Base-by-base conservation (phyloP, 1,140 invertebrate species). In the Coptotermes formosanus region DNA sequence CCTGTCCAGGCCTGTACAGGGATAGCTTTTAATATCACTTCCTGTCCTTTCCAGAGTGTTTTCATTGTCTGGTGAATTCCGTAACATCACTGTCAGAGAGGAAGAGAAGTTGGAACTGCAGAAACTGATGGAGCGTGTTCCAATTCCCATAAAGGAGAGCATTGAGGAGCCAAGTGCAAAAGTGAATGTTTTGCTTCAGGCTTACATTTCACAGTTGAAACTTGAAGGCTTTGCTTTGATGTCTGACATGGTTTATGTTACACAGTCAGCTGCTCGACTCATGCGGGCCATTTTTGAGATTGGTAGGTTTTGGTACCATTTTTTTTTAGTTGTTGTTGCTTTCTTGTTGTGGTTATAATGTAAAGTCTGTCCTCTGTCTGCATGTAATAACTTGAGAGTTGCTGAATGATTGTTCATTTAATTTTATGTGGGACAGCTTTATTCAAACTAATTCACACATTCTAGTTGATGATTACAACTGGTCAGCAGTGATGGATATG, bases 241-340 rank as follows among this genome's bases (percentile, higher is more conserved):
- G 97, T 97, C 98, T 0, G 99, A 99, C 91, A 99, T 99, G 99
- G 98, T 99, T 0, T 99, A 98, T 89, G 97, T 99, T 0, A 99
- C 99, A 0, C 99, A 99, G 91, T 99, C 98, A 11, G 99, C 99
- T 1, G 95, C 97, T 8, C 93, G 99, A 85, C 92, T 99, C 11
- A 97, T 99, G 93, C 92, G 99, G 88, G 99, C 99, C 2, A 98
- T 99, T 85, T 99, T 97, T 92, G 99, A 99, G 92, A 99, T 99
- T 88, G 97, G 88, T 89, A 85, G 86, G 64, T 75, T 25, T 14
- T n/a, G 21, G 7, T 4, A 55, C 14, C 52, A 19, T 55, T 12
- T 4, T 16, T 55, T 55, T 19, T 16, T 55, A 16, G 2, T 55
- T 19, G 4, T 9, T 19, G 1, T 55, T 55, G 14, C 12, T 21